Evolutionary conservation across 2,113 vertebrate species (phyloP).

Genomic region (Formicarius rufipectus): DNA sequence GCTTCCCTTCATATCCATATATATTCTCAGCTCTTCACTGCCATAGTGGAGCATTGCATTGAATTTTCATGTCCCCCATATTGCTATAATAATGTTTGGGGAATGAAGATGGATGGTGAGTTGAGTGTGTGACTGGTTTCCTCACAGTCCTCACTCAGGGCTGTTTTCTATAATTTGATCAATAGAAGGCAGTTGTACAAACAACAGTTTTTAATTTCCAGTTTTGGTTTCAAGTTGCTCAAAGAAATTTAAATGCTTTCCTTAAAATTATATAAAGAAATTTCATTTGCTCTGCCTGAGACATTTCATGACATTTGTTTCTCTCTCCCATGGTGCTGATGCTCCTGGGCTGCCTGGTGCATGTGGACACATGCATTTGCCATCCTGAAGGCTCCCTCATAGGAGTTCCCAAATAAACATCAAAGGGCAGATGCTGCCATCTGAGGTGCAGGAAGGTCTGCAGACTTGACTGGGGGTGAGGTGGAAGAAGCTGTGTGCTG

Average conservation of each 20-base stretch:
- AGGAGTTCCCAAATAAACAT: not conserved
- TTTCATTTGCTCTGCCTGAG: not conserved
- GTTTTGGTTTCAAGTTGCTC: not conserved
- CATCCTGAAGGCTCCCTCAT: not conserved
- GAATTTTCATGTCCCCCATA: not conserved
- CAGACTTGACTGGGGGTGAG: not conserved
- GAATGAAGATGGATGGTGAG: not conserved
- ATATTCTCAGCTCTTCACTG: not conserved
- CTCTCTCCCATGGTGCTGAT: fast-evolving
- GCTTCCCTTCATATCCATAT: not conserved
- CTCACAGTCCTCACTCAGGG: not conserved
- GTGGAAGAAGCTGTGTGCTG: not conserved
- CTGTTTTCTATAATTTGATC: not conserved
- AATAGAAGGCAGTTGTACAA: not conserved
- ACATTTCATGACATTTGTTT: not conserved
- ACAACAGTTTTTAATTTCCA: slow-evolving; percentile 25
- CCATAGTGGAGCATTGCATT: not conserved
- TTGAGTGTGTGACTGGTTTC: not conserved
- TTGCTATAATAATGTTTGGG: not conserved
- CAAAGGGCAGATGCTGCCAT: not conserved
- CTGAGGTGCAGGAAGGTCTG: not conserved
- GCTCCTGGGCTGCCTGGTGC: not conserved
- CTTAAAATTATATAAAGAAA: not conserved
- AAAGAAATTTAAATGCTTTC: not conserved
- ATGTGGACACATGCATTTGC: fast-evolving